Evolutionary conservation across 1,140 invertebrate genomes (phyloP), one percentile per base, ranked within the genome.

Genomic region (Bombyx mandarina): DNA sequence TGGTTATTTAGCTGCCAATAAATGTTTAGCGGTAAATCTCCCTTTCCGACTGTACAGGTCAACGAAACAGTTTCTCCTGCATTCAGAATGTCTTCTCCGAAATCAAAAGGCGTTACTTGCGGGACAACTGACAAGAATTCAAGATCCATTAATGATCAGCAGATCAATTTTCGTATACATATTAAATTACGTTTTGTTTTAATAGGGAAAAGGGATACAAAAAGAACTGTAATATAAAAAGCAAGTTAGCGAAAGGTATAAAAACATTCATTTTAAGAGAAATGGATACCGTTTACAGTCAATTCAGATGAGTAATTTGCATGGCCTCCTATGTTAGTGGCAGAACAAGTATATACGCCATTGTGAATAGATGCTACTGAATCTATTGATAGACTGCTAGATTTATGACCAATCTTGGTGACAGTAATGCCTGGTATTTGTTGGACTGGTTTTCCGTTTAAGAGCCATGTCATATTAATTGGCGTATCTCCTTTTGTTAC

Each of bases 401-500:
- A 80, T 90, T 89, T 90, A 43, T 87, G 87, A 22, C 89, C 83
- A 80, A 89, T 89, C 77, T 88, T 90, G n/a, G 88, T 85, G 50
- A 90, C 85, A 6, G 86, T 77, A 54, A 91, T 79, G 66, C 90
- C 90, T 62, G 65, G 72, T 12, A 73, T 66, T 9, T 77, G 68
- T 43, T 77, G 77, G 18, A 91, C 79, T n/a, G 88, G 68, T 57
- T 87, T 85, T 61, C 84, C 88, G 66, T 92, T 90, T 60, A 91
- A 84, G 47, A 84, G 82, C 93, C 93, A 94, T 7, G 88, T 89
- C 45, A 95, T 93, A 62, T 91, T 90, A 47, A 96, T 88, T 1
- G 94, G 94, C 58, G 91, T 88, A 73, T 95, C 94, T 6, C 94
- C 94, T 73, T 94, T 93, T 57, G 91, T 90, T 47, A 94, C 91